Evolutionary conservation across 2,113 vertebrate genomes (phyloP), one percentile per base, ranked within the genome.

Genomic region (Phalacrocorax brasilianus): DNA sequence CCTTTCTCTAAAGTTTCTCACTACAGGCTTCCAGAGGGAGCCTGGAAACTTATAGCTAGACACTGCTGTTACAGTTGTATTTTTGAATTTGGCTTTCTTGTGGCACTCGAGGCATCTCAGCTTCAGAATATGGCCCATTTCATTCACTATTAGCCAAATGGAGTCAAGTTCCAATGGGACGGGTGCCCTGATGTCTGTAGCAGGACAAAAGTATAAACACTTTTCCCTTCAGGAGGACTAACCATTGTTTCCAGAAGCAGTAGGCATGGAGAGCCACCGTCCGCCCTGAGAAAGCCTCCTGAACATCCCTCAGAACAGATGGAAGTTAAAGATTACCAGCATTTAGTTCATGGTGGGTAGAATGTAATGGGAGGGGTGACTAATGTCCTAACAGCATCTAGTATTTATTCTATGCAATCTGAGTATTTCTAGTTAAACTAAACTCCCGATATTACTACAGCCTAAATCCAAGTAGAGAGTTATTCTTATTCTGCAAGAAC

Each of bases 401-500:
- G 42, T 78, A 52, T 75, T 92, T 92, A 30, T 82, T 82, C 30
- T 67, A 8, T 52, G 62, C 3, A 2, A 72, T 56, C 63, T 45
- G 56, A 89, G 42, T 49, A 68, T 79, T 93, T 82, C 50, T 72
- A 77, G 5, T 83, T 58, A 91, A 89, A 85, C 77, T 88, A 87
- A 49, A 2, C 27, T 44, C n/a, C 1, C 14, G 0, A 40, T 56
- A 75, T 40, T 87, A 68, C 52, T 81, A 68, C 66, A 82, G 56
- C 61, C 77, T 49, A 75, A 89, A 94, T 68, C 83, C 70, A 89
- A 94, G 76, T 8, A 85, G 68, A 91, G 79, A 86, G 80, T 89
- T 95, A 94, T 88, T 94, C 95, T 95, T 80, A 73, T 87, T 75
- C 91, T 93, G 84, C 77, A 89, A 27, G 89, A 97, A 93, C 84